Evolutionary conservation across 2,888 invertebrate genomes (phyloP).

Genomic region (Lordiphosa andalusiaca): DNA sequence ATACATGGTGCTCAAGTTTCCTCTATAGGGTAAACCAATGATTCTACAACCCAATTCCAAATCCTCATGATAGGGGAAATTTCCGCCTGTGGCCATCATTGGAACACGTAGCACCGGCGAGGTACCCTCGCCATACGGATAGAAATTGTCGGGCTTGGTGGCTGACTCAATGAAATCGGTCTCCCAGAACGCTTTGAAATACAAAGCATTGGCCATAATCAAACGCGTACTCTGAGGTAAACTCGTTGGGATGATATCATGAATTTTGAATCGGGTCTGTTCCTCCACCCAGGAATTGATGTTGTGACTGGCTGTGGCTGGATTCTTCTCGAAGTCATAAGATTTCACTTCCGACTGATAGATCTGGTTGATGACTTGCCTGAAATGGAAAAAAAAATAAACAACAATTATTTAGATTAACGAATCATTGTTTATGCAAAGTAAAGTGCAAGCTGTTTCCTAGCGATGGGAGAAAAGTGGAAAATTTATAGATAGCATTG

Average conservation of each 20-base stretch:
- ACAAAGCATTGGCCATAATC: conserved; percentile 84
- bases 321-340: conserved; percentile 81
- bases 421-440: too few relatives aligned
- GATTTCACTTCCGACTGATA: conserved; percentile 82
- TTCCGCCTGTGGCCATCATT: conserved; percentile 85
- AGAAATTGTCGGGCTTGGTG: conserved; percentile 81
- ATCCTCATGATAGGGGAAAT: conserved; percentile 82
- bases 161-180: conserved; percentile 82
- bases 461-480: too few relatives aligned
- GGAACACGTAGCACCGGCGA: conserved; percentile 78
- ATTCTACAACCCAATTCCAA: conserved; percentile 82
- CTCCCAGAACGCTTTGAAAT: conserved; percentile 84
- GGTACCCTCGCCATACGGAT: conserved; percentile 80
- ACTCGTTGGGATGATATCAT: conserved; percentile 81
- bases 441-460: too few relatives aligned
- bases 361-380: conserved; percentile 79
- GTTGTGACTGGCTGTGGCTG: conserved; percentile 77
- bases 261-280: conserved; percentile 83
- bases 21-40: conserved; percentile 85
- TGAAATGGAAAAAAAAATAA: conserved; percentile 25
- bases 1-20: conserved; percentile 84
- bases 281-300: conserved; percentile 84
- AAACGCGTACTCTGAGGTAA: conserved; percentile 82
- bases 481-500: too few relatives aligned
- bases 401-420: conserved; percentile 5